phyloP scores from a whole-genome alignment of 1,140 invertebrate species.

The Drosophila orena region DNA sequence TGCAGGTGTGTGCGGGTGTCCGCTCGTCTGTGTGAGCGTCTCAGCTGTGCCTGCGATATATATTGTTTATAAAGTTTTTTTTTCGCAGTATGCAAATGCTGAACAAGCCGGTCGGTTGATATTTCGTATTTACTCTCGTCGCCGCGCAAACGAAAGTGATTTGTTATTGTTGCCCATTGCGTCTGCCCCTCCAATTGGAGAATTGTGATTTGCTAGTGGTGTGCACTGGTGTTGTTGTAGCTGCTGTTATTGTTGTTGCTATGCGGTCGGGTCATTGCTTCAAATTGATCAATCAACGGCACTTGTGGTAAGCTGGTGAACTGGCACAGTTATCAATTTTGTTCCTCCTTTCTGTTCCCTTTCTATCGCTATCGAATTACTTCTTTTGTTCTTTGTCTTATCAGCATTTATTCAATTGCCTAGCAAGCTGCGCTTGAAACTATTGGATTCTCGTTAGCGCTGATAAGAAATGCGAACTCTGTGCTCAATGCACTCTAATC shows the following conservation, averaged over 20 bases:
- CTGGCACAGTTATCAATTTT: conserved; percentile 61
- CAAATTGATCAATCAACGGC: conserved; percentile 73
- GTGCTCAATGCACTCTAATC: not conserved
- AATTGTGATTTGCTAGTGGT: conserved; percentile 32
- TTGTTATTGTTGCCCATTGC: conserved; percentile 50
- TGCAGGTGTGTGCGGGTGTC: conserved; percentile 28
- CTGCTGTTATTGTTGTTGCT: conserved; percentile 38
- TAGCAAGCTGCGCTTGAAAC: conserved; percentile 49
- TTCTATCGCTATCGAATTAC: conserved; percentile 48
- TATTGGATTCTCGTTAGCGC: conserved; percentile 1
- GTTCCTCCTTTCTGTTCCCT: not conserved
- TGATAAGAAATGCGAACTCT: conserved; percentile 14
- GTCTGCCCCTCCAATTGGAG: conserved; percentile 43
- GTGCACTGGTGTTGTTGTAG: conserved; percentile 27
- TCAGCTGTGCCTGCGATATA: conserved; percentile 68
- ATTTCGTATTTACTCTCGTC: conserved; percentile 24
- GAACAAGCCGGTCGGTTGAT: conserved; percentile 68
- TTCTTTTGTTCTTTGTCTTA: conserved; percentile 50
- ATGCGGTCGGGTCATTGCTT: conserved; percentile 62
- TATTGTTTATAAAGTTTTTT: conserved; percentile 74
- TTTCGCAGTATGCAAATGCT: conserved; percentile 65
- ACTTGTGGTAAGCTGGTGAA: conserved; percentile 68
- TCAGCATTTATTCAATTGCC: conserved; percentile 56
- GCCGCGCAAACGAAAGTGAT: conserved; percentile 73
- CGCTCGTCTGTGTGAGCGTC: conserved; percentile 26